Evolutionary conservation across 2,888 invertebrate species (phyloP).

Genomic region (Phrixothrix hirtus): DNA sequence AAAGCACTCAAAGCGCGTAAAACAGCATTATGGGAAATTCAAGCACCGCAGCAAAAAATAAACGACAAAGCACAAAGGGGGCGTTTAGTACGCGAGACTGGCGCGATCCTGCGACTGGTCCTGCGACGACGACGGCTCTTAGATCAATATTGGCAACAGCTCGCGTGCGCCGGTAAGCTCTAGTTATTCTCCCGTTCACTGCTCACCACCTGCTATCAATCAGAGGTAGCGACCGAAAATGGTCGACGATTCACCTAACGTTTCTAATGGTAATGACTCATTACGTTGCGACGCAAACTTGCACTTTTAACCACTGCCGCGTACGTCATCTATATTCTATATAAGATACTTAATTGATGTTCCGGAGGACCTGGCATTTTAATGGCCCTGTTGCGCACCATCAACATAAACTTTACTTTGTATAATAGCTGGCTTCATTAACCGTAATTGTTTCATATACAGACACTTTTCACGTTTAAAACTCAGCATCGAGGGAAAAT

Average conservation of each 20-base stretch:
- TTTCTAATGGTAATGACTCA: too few relatives aligned
- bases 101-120: constrained; percentile 51
- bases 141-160: constrained; percentile 53
- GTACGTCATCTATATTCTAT: too few relatives aligned
- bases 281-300: too few relatives aligned
- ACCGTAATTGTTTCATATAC: too few relatives aligned
- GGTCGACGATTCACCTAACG: constrained; percentile 13
- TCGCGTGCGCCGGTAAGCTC: constrained; percentile 38
- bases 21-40: constrained; percentile 39
- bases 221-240: constrained; percentile 23
- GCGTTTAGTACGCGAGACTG: constrained; percentile 40
- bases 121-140: constrained; percentile 45
- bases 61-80: constrained; percentile 31
- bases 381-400: too few relatives aligned
- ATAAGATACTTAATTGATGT: too few relatives aligned
- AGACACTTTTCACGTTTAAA: too few relatives aligned
- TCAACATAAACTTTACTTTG: too few relatives aligned
- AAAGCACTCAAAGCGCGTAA: constrained; percentile 36
- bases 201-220: constrained; percentile 33
- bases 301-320: too few relatives aligned
- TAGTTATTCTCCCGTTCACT: constrained; percentile 33
- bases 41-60: constrained; percentile 36
- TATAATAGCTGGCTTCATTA: too few relatives aligned
- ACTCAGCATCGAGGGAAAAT: too few relatives aligned
- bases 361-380: too few relatives aligned